Evolutionary conservation across 2,113 vertebrate genomes (phyloP).

Genomic region (Lutjanus erythropterus): DNA sequence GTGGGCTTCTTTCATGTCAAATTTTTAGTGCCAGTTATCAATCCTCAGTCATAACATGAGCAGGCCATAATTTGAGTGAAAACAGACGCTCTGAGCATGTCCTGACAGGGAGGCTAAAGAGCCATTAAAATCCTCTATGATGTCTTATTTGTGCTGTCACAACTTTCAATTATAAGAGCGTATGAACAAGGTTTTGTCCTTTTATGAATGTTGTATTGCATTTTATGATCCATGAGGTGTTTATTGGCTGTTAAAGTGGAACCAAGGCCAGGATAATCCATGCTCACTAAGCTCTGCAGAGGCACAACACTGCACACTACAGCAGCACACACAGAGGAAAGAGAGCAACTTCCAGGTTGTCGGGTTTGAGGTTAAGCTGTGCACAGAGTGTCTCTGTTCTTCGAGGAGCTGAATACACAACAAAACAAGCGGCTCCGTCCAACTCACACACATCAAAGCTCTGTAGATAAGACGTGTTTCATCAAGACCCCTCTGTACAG

Average conservation of each 20-base stretch:
- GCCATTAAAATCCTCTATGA: conserved; percentile 12
- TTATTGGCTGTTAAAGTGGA: conserved; percentile 8
- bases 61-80: conserved; percentile 7
- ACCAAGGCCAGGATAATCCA: not conserved
- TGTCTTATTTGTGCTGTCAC: conserved; percentile 17
- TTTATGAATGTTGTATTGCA: not conserved
- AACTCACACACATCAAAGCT: conserved; percentile 32
- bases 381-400: not conserved
- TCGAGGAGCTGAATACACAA: conserved; percentile 21
- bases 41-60: conserved; percentile 8
- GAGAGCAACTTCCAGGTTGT: not conserved
- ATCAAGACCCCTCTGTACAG: not conserved
- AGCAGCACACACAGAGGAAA: not conserved
- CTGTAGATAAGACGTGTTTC: too few relatives aligned
- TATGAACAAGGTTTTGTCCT: not conserved
- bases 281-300: not conserved
- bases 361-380: not conserved
- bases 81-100: conserved; percentile 30
- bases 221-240: conserved; percentile 17
- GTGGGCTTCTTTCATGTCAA: not conserved
- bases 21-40: not conserved
- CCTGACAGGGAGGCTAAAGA: conserved; percentile 6
- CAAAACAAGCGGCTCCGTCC: not conserved
- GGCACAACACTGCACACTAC: not conserved
- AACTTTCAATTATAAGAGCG: not conserved